Percentiles rank a stretch among this genome's conserved stretches.
These are phyloP conservation scores for Lineus longissimus DNA, from an alignment of 1,140 invertebrate species.

Conservation along the genomic window DNA sequence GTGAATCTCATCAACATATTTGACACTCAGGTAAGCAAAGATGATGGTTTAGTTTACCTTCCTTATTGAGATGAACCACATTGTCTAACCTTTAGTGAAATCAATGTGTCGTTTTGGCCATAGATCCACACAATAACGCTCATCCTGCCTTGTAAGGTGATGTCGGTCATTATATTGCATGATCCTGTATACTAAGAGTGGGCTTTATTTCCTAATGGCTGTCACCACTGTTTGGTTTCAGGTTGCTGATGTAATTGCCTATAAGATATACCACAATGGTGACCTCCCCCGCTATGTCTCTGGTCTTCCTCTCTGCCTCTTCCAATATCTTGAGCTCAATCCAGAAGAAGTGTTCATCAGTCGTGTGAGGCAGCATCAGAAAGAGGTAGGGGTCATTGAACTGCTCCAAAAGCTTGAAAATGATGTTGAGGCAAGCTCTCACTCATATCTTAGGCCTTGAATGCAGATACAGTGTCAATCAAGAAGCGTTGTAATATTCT, in stretches of 20 bases:
- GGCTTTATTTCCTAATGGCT: no score
- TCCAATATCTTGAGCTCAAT: conserved; percentile 22
- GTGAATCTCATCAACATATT: conserved; percentile 35
- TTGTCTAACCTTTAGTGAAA: no score
- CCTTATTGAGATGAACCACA: no score
- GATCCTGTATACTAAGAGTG: no score
- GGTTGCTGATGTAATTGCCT: conserved; percentile 35
- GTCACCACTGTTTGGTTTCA: conserved; percentile 16
- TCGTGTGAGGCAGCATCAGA: conserved; percentile 21
- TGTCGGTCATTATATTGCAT: no score
- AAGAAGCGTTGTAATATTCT: no score
- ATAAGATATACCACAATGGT: conserved; percentile 20
- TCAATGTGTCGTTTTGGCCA: no score
- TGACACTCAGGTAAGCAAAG: conserved; percentile 33
- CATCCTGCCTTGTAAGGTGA: no score
- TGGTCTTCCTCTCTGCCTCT: conserved; percentile 22
- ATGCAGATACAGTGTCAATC: no score
- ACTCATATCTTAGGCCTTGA: background rate
- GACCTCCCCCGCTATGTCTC: conserved; percentile 32
- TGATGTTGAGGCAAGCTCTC: background rate
- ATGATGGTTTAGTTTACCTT: background rate
- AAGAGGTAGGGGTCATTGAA: conserved; percentile 12
- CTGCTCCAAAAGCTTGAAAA: background rate
- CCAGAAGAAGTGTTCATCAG: conserved; percentile 23
- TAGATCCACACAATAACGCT: no score